Evolutionary conservation across 2,797 vertebrate species (phyloP).

Genomic region (Zalophus californianus): DNA sequence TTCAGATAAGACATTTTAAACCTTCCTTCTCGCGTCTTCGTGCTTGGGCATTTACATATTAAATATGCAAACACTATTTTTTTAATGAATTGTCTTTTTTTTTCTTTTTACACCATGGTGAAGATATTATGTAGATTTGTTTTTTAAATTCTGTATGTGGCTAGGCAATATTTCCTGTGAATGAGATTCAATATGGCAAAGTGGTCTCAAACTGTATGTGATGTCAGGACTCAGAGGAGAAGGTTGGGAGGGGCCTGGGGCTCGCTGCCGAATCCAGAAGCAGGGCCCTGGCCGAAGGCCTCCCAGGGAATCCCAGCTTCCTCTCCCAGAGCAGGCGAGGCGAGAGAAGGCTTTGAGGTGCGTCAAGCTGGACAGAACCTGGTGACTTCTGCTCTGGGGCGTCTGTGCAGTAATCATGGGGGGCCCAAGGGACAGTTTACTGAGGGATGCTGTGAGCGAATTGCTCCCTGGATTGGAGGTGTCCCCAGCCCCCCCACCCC

Average conservation of each 20-base stretch:
- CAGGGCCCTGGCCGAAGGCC: too few species aligned
- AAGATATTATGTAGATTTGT: neutral
- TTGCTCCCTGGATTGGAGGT: neutral
- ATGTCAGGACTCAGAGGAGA: too few species aligned
- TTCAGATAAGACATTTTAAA: neutral
- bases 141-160: neutral
- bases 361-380: neutral
- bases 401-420: too few species aligned
- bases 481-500: fast-evolving
- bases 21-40: neutral
- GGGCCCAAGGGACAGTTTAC: too few species aligned
- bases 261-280: too few species aligned
- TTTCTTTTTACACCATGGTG: neutral
- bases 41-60: neutral
- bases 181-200: too few species aligned
- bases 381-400: neutral
- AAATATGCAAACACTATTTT: neutral
- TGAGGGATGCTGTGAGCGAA: neutral
- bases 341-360: neutral
- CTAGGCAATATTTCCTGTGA: neutral
- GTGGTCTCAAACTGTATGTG: fast-evolving
- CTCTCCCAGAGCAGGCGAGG: neutral
- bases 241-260: too few species aligned
- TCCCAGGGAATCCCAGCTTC: neutral
- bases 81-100: neutral